These are phyloP conservation scores for Drosophila punjabiensis DNA, from an alignment of 1,140 invertebrate genomes.

Conservation along the genomic window DNA sequence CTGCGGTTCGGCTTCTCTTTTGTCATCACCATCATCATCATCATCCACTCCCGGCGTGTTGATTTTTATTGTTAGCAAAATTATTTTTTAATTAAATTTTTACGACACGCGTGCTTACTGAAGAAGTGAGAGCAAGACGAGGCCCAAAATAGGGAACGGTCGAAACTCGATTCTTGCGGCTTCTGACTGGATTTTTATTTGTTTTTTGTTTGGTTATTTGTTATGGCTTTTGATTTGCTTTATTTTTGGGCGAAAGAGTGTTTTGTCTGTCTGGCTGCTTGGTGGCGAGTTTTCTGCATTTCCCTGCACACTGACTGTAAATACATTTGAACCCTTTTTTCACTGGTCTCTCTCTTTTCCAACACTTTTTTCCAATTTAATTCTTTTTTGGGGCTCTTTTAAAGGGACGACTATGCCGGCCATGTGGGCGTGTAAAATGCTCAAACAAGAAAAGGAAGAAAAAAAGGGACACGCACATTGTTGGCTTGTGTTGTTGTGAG, in stretches of 20 bases:
- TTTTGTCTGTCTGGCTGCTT: constrained; percentile 45
- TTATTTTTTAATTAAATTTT: constrained; percentile 84
- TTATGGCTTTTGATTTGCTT: constrained; percentile 14
- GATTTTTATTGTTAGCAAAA: constrained; percentile 78
- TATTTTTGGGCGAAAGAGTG: constrained; percentile 5
- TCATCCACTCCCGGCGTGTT: constrained; percentile 55
- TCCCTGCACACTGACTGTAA: constrained; percentile 55
- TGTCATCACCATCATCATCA: constrained; percentile 29
- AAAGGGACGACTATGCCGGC: constrained; percentile 22
- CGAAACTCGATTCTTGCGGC: constrained; percentile 44
- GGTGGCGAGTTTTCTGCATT: constrained; percentile 66
- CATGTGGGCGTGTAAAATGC: constrained; percentile 60
- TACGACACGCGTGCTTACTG: constrained; percentile 64
- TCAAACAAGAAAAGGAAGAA: not conserved
- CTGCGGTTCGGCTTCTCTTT: constrained; percentile 41
- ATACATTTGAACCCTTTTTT: constrained; percentile 79
- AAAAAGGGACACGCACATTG: constrained; percentile 58
- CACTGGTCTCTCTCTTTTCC: constrained; percentile 19
- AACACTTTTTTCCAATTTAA: constrained; percentile 48
- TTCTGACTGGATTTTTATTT: constrained; percentile 18
- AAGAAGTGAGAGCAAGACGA: constrained; percentile 16
- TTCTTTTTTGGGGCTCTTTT: constrained; percentile 39
- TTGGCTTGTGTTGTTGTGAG: constrained; percentile 14
- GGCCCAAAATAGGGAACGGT: constrained; percentile 30
- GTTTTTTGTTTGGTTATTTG: constrained; percentile 7